phyloP scores from a whole-genome alignment of 2,888 invertebrate species.

The Morpho helenor region DNA sequence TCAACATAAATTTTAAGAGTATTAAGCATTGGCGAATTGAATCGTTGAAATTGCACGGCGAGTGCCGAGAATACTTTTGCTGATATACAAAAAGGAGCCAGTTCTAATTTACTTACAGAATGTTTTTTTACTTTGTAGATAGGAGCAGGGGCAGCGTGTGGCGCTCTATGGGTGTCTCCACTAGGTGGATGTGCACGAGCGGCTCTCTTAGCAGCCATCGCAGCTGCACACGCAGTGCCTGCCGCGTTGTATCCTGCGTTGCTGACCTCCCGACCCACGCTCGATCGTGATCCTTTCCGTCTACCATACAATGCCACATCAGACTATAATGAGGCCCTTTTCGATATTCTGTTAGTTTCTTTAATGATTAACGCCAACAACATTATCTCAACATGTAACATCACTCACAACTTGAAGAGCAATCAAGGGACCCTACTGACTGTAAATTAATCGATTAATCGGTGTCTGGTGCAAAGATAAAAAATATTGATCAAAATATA shows the following conservation, averaged over 20 bases:
- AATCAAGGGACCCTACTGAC: no score
- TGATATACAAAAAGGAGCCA: no score
- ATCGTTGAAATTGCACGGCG: no score
- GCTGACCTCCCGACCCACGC: constrained; percentile 43
- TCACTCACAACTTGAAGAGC: no score
- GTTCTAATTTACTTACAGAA: background rate
- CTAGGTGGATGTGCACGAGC: constrained; percentile 49
- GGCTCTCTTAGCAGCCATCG: constrained; percentile 42
- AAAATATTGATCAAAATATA: no score
- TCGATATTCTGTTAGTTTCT: constrained; percentile 43
- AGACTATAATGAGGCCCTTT: constrained; percentile 40
- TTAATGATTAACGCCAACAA: background rate
- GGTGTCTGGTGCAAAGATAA: no score
- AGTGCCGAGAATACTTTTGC: no score
- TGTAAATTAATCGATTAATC: no score
- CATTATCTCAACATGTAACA: no score
- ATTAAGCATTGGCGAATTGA: no score
- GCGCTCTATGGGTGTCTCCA: constrained; percentile 62
- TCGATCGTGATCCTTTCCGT: constrained; percentile 56
- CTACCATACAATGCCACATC: constrained; percentile 45
- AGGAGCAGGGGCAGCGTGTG: constrained; percentile 57
- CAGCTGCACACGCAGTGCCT: constrained; percentile 48
- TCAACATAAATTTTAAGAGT: no score
- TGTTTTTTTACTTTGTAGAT: constrained; percentile 36
- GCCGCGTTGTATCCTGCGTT: constrained; percentile 47